Percentiles rank a stretch among this genome's conserved stretches.
These are phyloP conservation scores for Idaea biselata DNA, from an alignment of 2,888 invertebrate genomes.

Conservation along the genomic window DNA sequence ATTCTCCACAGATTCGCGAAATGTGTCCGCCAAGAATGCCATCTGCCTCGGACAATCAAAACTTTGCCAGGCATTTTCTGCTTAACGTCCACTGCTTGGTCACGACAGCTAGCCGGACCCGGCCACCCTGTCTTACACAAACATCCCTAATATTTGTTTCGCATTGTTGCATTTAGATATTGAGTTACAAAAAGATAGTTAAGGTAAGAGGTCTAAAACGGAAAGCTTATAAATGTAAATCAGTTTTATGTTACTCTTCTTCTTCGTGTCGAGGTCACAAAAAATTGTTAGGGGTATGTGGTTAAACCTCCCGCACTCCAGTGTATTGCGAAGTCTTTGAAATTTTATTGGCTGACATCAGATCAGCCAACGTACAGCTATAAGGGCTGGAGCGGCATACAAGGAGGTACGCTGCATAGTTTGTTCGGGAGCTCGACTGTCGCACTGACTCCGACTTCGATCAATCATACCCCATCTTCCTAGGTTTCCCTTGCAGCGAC, in stretches of 20 bases:
- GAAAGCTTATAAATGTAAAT: background rate
- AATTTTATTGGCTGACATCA: no score
- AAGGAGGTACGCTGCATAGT: no score
- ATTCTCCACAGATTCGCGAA: conserved; percentile 61
- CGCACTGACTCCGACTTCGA: no score
- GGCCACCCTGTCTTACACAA: conserved; percentile 45
- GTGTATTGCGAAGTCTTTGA: no score
- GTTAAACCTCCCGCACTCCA: no score
- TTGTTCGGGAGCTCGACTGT: no score
- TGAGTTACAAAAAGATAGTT: background rate
- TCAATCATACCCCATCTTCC: no score
- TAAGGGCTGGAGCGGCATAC: no score
- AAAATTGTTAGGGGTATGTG: no score
- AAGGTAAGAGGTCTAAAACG: background rate
- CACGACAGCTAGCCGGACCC: conserved; percentile 47
- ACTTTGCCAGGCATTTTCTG: conserved; percentile 79
- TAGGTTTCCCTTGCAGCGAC: no score
- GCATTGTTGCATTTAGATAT: background rate
- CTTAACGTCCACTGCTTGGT: conserved; percentile 68
- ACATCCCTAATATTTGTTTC: conserved; percentile 29
- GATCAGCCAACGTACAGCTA: no score
- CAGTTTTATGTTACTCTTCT: conserved; percentile 25
- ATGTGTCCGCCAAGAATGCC: conserved; percentile 75
- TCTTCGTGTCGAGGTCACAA: no score
- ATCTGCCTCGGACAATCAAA: conserved; percentile 80